Evolutionary conservation across 2,113 vertebrate genomes (phyloP), one percentile per base, ranked within the genome.

Genomic region (Callionymus lyra): DNA sequence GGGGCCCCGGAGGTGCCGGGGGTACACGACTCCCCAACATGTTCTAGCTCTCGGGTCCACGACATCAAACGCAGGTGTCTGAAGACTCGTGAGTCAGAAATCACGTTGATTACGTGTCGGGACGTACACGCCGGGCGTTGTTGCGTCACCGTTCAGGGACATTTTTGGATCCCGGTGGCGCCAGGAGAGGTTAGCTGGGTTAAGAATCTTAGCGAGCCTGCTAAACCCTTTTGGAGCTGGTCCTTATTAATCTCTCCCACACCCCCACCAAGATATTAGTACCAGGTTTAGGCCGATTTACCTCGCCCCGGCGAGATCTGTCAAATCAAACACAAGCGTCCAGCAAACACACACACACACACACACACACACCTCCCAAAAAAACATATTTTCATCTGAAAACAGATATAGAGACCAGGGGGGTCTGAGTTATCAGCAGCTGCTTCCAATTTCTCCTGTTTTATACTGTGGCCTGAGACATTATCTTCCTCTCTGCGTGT

Each of bases 211-310:
- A 93, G 82, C 84, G 66, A 49, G 58, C 63, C 81, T 68, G 70
- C 86, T 89, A 90, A 93, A 90, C 85, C 89, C 84, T 84, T 79
- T 80, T 83, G 81, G 83, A 89, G 84, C 82, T 65, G 84, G 88
- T 90, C 86, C 88, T 88, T 89, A 90, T 89, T 94, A 91, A 93
- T 93, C 89, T 91, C 80, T 88, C 87, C 86, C 86, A 85, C 86
- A 88, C 86, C 84, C 78, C 85, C 83, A 82, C 72, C 82, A 86
- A 91, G 85, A 90, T 84, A 89, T 89, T 88, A 89, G 88, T 84
- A 80, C 74, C 85, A 87, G 87, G 86, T 91, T 89, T 88, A 89
- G 86, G 82, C 81, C 82, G 89, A 89, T 93, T 91, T 91, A 85
- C 81, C 77, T 43, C 79, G 61, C 76, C 57, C 19, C 44, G 44